Evolutionary conservation across 92 coral and sea anemone genomes (phyloP), one percentile per base, ranked within the genome.

Genomic region (Desmophyllum pertusum): DNA sequence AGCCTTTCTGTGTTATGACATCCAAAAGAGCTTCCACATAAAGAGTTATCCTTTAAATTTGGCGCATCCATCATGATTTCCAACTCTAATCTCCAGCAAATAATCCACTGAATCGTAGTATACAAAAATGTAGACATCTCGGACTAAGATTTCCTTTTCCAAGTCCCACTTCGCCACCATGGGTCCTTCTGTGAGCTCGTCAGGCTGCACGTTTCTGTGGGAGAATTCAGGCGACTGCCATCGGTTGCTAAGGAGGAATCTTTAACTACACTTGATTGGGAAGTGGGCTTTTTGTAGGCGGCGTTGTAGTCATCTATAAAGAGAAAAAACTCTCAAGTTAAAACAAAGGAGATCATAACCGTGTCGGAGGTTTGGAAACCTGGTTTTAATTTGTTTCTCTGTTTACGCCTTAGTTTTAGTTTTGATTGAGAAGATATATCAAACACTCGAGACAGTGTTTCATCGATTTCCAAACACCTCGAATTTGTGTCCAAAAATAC

Each of bases 141-240:
- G 65, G 18, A 80, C 67, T n/a, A 70, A 33, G 33, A 80, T 27
- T 19, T 67, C 67, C 15, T 51, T 68, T 48, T 53, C 85, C 35
- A 80, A 38, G 77, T 80, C n/a, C n/a, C 76, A 38, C 68, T 77
- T 35, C 66, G 50, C 85, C 85, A 80, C 85, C 82, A 78, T 4
- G 82, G 82, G 48, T 78, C 72, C 27, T 62, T 78, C 13, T 78
- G 51, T 21, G 52, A 30, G 4, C 7, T 29, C 27, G 82, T 78
- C 9, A 78, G 69, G 29, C 82, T 78, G 17, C 82, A 78, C n/a
- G 15, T 62, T 41, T 78, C 82, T 15, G 43, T 3, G 27, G 23
- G 21, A 25, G 82, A 78, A 42, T 78, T 48, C 18, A 61, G 27
- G 29, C 82, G 82, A 62, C 82, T 78, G 59, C 82, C 73, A 30